These are phyloP conservation scores for Pteropus rufus DNA, from an alignment of 2,797 vertebrate species.

Conservation along the genomic window DNA sequence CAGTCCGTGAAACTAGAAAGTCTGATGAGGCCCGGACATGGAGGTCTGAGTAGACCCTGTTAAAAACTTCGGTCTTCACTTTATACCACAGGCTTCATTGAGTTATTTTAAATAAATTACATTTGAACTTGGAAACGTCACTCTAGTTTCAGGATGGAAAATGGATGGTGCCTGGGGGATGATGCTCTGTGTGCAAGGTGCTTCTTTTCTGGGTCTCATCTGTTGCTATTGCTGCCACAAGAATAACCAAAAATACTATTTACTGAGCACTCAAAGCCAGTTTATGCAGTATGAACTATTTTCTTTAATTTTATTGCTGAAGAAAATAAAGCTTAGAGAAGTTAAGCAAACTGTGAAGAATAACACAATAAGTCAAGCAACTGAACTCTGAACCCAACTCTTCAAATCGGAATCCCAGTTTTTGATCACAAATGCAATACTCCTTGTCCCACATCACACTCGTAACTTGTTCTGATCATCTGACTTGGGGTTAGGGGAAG, in stretches of 20 bases:
- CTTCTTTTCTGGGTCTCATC: neutral
- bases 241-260: neutral
- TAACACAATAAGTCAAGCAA: neutral
- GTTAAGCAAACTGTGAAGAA: neutral
- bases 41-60: neutral
- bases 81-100: no score
- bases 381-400: neutral
- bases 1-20: accelerated
- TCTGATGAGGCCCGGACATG: accelerated
- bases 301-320: neutral
- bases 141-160: neutral
- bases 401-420: neutral
- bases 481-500: accelerated
- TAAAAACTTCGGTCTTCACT: neutral
- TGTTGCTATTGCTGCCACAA: neutral
- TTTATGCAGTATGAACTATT: neutral
- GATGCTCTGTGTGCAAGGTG: neutral
- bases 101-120: neutral
- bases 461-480: neutral
- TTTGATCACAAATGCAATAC: neutral
- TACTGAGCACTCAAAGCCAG: neutral
- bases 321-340: neutral
- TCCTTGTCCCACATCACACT: neutral
- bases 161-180: no score
- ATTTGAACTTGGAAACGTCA: neutral